Percentiles rank a stretch among this genome's conserved stretches.
These are phyloP conservation scores for Anseranas semipalmata DNA, from an alignment of 2,113 vertebrate genomes.

Conservation along the genomic window DNA sequence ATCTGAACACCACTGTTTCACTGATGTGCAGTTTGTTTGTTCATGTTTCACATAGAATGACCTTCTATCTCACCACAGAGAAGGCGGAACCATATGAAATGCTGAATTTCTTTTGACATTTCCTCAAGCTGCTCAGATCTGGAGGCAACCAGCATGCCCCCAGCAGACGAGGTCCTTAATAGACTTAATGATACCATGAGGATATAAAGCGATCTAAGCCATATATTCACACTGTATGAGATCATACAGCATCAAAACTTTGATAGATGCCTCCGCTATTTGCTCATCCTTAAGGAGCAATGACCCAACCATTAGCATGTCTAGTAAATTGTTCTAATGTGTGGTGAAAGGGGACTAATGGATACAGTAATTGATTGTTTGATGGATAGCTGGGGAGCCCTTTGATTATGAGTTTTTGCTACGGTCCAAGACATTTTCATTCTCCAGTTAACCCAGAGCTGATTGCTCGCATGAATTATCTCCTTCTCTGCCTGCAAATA, in stretches of 20 bases:
- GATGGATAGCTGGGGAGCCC: constrained; percentile 38
- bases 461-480: constrained; percentile 64
- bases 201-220: background rate
- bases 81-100: background rate
- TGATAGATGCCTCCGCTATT: constrained; percentile 53
- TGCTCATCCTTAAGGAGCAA: constrained; percentile 59
- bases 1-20: background rate
- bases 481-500: constrained; percentile 30
- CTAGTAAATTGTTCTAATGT: constrained; percentile 71
- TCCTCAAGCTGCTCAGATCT: background rate
- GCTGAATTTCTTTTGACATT: background rate
- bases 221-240: background rate
- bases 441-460: constrained; percentile 27
- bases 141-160: background rate
- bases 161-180: background rate
- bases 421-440: constrained; percentile 16
- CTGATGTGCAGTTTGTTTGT: background rate
- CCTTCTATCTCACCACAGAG: background rate
- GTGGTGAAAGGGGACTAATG: constrained; percentile 68
- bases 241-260: constrained; percentile 49
- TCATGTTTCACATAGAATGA: background rate
- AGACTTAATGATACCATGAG: background rate
- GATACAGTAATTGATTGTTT: constrained; percentile 57
- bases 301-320: constrained; percentile 48
- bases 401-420: constrained; percentile 63